Percentiles rank a stretch among this genome's conserved stretches.
phyloP scores from a whole-genome alignment of 2,113 vertebrate genomes.

The Cettia cetti region DNA sequence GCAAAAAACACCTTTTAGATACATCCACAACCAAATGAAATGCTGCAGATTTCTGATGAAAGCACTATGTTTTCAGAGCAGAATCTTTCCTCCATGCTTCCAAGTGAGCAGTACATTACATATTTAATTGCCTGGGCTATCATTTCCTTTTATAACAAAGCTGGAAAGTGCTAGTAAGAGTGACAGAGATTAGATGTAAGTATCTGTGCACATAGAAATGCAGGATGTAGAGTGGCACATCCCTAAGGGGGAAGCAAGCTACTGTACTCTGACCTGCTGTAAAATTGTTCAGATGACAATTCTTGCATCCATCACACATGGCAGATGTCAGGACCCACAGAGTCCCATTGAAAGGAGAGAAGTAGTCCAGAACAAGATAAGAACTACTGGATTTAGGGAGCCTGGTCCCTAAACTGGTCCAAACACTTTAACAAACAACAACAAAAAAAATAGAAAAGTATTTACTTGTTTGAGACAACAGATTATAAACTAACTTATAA shows the following conservation, averaged over 20 bases:
- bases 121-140: background rate
- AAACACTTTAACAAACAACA: background rate
- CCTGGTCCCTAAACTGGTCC: background rate
- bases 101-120: background rate
- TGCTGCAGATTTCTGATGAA: background rate
- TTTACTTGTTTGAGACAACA: background rate
- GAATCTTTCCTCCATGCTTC: background rate
- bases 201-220: background rate
- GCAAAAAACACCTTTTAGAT: background rate
- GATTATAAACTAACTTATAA: background rate
- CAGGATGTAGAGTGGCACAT: background rate
- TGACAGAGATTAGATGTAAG: background rate
- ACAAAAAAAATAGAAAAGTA: background rate
- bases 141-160: background rate
- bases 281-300: background rate
- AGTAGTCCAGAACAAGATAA: background rate
- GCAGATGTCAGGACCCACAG: background rate
- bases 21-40: background rate
- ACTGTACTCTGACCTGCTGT: background rate
- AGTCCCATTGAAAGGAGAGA: background rate
- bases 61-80: background rate
- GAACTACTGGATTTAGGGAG: background rate
- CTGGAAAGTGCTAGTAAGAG: background rate
- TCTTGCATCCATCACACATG: background rate
- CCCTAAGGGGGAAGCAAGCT: background rate